Base-by-base conservation (phyloP, 2,797 vertebrate species). In the Poecilia wingei region DNA sequence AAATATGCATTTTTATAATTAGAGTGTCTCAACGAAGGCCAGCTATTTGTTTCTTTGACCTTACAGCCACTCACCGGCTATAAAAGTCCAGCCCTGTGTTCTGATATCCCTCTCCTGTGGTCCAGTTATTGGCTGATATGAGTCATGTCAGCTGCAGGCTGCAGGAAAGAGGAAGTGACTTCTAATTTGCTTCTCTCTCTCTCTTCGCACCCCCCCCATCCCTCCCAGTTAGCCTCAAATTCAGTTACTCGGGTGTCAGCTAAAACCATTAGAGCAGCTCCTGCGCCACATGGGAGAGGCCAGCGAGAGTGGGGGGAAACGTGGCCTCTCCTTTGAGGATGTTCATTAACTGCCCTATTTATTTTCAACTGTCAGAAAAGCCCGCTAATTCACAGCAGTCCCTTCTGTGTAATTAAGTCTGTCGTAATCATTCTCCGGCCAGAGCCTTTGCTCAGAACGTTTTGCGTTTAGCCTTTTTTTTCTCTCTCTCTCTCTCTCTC, bases 311-410 rank as follows among this genome's bases (percentile, higher is more conserved):
- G 79, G 79, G 51, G 51, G 84, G 82, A 88, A 93, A 90, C 88
- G 81, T 76, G 82, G 84, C 82, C 88, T 89, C 86, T 81, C 86
- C 82, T 91, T 84, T 91, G 91, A 94, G 94, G 86, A 91, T 85
- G 89, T 95, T 93, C 94, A 94, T 95, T 95, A 93, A 94, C 94
- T 89, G 90, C 86, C 87, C 87, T 89, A 92, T 96, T 95, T 95
- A 93, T 96, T 96, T 96, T 95, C 89, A 94, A 90, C 93, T 96
- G 95, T 95, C 95, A 95, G 87, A 91, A 90, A 92, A 87, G 87
- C 78, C 86, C 22, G 78, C 89, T 92, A 94, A 94, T 94, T 94
- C 92, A 89, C 86, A 84, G 87, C 84, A 80, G 85, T 89, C 85
- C 81, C 84, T 75, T 85, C 80, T 28, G 83, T 82, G 86, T 92